Evolutionary conservation across 2,113 vertebrate species (phyloP), one percentile per base, ranked within the genome.

Genomic region (Chloropsis hardwickii): DNA sequence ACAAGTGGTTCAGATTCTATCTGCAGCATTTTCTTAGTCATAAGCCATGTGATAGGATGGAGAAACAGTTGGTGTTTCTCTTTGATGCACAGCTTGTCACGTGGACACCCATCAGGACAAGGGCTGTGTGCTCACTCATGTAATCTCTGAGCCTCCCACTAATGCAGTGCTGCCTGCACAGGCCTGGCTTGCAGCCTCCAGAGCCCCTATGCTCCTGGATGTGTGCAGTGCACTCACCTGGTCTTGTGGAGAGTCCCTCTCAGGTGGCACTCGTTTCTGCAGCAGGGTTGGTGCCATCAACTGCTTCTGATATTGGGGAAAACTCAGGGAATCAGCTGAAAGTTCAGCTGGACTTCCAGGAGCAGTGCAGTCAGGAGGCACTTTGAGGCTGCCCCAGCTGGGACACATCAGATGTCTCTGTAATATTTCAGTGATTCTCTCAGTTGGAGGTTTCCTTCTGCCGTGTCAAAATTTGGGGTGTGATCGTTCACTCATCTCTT

Each of bases 21-120:
- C 39, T 64, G 44, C 73, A 44, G 11, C 71, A 22, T 91, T 92
- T 57, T 61, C 35, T 62, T 92, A 83, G 58, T 70, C 81, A 58
- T 29, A 45, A 86, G 5, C 50, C 24, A 3, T 5, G 66, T 56
- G 62, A 31, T 61, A 40, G 57, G 42, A 35, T 11, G 35, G 47
- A 72, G 48, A 25, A 77, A 1, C 42, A 28, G 40, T 73, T 24
- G 3, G 18, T 11, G 57, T 67, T 65, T 76, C 61, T 79, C 24
- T 22, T 9, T 33, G 56, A 24, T 62, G 56, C 39, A 18, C 50
- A 21, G 69, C 10, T 40, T 66, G 69, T 64, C 66, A 39, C 2
- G 1, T 44, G 67, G 27, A 29, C 29, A 12, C 12, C 13, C 14
- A 12, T 35, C 0, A 7, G 48, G 61, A 27, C 11, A 23, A 29